These are phyloP conservation scores for Tenebrosternarchus preto DNA, from an alignment of 2,113 vertebrate genomes.

Conservation along the genomic window DNA sequence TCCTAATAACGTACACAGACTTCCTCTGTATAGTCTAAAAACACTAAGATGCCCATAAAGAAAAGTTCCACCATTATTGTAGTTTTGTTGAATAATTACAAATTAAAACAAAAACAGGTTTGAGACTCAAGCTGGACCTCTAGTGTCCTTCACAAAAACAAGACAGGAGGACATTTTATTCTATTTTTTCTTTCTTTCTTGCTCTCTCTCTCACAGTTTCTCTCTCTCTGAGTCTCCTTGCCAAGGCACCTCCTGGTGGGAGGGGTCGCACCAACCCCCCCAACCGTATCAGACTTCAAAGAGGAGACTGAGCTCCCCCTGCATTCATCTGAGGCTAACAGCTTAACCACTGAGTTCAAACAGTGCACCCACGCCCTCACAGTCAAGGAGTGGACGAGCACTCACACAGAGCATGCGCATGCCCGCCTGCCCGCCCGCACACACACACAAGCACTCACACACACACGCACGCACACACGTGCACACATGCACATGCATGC, in stretches of 20 bases:
- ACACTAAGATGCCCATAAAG: background rate
- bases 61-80: background rate
- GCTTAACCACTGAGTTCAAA: slow-evolving; percentile 63
- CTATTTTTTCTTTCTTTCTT: too few relatives aligned
- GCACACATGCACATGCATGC: background rate
- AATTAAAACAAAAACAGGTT: slow-evolving; percentile 35
- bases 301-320: slow-evolving; percentile 67
- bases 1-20: too few relatives aligned
- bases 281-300: slow-evolving; percentile 73
- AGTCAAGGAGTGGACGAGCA: slow-evolving; percentile 29
- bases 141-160: slow-evolving; percentile 52
- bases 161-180: slow-evolving; percentile 17
- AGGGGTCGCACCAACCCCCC: slow-evolving; percentile 58
- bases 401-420: slow-evolving; percentile 12
- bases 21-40: background rate
- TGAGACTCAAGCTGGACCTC: slow-evolving; percentile 57
- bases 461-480: background rate
- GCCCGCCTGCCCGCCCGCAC: slow-evolving; percentile 8
- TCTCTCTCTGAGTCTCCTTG: slow-evolving; percentile 35
- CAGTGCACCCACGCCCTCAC: slow-evolving; percentile 60
- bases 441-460: background rate
- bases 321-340: slow-evolving; percentile 62
- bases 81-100: slow-evolving; percentile 34
- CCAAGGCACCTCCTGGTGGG: slow-evolving; percentile 61
- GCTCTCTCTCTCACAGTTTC: slow-evolving; percentile 21